These are phyloP conservation scores for Pachycephala philippinensis DNA, from an alignment of 2,113 vertebrate species.

Conservation along the genomic window DNA sequence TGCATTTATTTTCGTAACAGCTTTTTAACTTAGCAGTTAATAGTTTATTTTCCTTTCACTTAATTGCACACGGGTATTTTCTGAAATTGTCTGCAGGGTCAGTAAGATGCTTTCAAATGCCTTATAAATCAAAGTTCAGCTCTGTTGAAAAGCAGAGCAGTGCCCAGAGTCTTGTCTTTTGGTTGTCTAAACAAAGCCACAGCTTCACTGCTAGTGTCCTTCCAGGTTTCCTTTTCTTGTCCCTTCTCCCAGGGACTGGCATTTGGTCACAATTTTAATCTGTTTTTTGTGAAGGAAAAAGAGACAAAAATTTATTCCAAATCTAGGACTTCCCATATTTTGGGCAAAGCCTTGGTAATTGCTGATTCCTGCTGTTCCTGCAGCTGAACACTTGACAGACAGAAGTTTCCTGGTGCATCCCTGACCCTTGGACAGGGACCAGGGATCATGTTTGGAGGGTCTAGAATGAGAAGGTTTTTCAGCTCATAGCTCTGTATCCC, in stretches of 20 bases:
- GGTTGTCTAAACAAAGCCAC: background rate
- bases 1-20: background rate
- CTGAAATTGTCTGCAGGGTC: background rate
- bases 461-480: background rate
- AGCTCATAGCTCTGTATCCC: background rate
- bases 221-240: background rate
- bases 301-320: background rate
- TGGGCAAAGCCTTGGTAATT: background rate
- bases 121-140: background rate
- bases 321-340: background rate
- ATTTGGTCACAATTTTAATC: background rate
- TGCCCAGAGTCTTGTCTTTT: background rate
- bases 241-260: background rate
- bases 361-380: background rate
- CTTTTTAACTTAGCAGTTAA: background rate
- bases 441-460: background rate
- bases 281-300: background rate
- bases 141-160: background rate
- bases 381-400: background rate
- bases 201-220: background rate
- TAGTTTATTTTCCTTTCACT: background rate
- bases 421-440: background rate
- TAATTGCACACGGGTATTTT: background rate
- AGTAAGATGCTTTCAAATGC: background rate
- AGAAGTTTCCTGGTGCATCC: background rate